A percentile compares a stretch with the other conserved stretches of the same genome.
Evolutionary conservation across 2,797 vertebrate genomes (phyloP).

Genomic region (Psittacula derbiana): DNA sequence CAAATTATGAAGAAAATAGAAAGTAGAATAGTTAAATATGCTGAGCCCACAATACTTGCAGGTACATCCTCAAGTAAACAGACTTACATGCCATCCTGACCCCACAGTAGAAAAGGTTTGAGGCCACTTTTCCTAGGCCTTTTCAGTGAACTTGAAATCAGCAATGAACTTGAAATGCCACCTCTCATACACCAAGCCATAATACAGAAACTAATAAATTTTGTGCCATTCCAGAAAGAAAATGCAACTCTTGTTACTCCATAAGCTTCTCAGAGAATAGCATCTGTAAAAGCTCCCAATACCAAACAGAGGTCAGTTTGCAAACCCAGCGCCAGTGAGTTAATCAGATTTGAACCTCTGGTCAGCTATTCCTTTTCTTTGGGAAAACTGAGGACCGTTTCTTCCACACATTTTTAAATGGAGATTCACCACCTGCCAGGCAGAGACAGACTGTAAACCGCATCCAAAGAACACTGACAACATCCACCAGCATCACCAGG

Average conservation of each 20-base stretch:
- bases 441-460: not conserved
- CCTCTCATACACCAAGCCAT: not conserved
- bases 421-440: not conserved
- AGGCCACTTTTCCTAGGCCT: not conserved
- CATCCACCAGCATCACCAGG: not conserved
- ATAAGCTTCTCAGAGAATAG: not conserved
- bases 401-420: not conserved
- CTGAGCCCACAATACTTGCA: not conserved
- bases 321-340: not conserved
- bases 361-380: not conserved
- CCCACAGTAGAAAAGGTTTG: fast-evolving
- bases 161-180: not conserved
- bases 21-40: not conserved
- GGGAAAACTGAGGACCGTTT: not conserved
- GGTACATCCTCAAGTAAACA: not conserved
- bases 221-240: not conserved
- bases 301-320: not conserved
- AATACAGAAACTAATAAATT: not conserved
- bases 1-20: not conserved
- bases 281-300: not conserved
- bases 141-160: not conserved
- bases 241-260: not conserved
- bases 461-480: not conserved
- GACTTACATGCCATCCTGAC: not conserved
- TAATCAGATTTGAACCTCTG: not conserved